Conservation (phyloP, 2,888 invertebrate genomes). For the Heteromurus nitidus region DNA sequence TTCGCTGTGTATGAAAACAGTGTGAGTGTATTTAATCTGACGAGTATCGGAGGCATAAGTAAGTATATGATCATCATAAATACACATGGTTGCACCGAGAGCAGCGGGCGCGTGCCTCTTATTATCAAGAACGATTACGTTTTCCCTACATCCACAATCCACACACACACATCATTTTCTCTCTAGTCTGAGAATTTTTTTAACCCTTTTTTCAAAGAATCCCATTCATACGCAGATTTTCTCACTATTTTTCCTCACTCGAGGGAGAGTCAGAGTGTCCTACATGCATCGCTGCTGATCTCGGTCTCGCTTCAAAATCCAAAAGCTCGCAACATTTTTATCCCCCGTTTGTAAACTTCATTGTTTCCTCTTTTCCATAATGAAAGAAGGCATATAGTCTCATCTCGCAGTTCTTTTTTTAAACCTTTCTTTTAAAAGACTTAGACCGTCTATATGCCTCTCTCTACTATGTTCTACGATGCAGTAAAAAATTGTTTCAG, state of each 20-base stretch:
- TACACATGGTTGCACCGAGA: conserved; percentile 11
- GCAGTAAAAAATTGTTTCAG: no score
- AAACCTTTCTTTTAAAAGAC: no score
- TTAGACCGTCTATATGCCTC: no score
- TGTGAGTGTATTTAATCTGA: no score
- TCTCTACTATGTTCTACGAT: no score
- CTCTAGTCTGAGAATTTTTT: neutral
- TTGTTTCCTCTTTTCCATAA: no score
- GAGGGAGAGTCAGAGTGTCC: conserved; percentile 20
- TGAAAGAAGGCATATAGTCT: no score
- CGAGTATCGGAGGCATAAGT: neutral
- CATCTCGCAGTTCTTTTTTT: no score
- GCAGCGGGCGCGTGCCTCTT: neutral
- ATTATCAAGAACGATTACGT: conserved; percentile 1
- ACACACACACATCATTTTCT: conserved; percentile 1
- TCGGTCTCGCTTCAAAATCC: conserved; percentile 27
- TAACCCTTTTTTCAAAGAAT: conserved; percentile 15
- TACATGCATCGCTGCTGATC: conserved; percentile 36
- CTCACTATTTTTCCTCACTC: no score
- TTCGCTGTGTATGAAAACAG: no score
- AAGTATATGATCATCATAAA: neutral
- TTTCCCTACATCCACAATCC: no score
- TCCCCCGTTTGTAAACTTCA: no score
- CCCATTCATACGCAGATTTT: conserved; percentile 20
- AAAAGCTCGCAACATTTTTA: neutral